Conservation (phyloP, 2,797 vertebrate genomes). For the Acanthornis magna region DNA sequence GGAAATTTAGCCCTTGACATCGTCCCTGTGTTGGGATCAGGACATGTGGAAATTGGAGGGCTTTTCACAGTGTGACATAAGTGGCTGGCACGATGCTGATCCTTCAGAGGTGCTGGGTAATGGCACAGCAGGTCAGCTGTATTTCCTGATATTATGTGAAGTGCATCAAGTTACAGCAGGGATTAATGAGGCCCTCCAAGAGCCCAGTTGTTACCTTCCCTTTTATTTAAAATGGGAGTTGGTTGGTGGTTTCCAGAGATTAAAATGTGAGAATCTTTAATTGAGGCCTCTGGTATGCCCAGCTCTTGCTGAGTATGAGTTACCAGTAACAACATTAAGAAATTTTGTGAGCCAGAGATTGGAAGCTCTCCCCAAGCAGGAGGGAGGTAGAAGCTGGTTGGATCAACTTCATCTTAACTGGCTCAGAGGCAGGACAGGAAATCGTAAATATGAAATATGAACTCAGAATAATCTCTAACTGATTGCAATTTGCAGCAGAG, state of each 20-base stretch:
- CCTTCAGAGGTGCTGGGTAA: not conserved
- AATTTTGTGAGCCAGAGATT: not conserved
- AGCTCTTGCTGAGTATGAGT: not conserved
- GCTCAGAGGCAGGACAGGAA: not conserved
- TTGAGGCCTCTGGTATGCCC: not conserved
- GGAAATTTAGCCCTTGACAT: slow-evolving; percentile 23
- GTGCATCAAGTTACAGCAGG: not conserved
- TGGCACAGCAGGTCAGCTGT: not conserved
- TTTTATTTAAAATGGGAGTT: not conserved
- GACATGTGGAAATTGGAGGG: not conserved
- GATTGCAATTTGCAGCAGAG: not conserved
- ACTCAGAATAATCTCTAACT: not conserved
- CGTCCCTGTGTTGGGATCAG: not conserved
- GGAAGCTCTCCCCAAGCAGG: not conserved
- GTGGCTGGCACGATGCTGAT: not conserved
- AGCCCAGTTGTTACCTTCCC: not conserved
- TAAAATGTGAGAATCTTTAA: not conserved
- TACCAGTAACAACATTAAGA: not conserved
- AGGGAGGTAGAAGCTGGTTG: not conserved
- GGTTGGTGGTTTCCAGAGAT: not conserved
- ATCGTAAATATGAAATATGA: not conserved
- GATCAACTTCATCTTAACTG: not conserved
- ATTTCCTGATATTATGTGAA: not conserved
- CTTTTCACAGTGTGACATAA: not conserved
- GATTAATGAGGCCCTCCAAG: not conserved